Conservation (phyloP, 2,888 invertebrate species). For the Priocnemis perturbator region DNA sequence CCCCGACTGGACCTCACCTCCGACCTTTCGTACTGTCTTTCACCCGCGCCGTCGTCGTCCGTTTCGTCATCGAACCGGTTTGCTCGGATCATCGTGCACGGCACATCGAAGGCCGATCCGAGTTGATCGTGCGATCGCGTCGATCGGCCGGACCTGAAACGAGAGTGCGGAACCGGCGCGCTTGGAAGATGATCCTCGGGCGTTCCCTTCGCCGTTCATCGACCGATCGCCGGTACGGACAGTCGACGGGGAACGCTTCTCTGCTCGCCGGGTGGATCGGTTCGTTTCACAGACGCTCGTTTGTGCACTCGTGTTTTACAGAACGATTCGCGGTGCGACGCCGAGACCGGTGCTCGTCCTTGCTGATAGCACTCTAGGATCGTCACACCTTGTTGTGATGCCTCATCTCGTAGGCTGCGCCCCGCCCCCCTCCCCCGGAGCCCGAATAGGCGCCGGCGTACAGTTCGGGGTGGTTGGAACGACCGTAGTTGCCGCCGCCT, state of each 20-base stretch:
- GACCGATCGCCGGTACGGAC: too few species aligned
- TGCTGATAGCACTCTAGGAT: slow-evolving; percentile 52
- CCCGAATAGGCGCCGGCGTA: slow-evolving; percentile 85
- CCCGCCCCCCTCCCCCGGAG: slow-evolving; percentile 68
- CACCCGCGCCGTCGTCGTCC: too few species aligned
- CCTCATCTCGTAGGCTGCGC: slow-evolving; percentile 85
- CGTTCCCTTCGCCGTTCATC: too few species aligned
- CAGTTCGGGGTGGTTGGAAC: slow-evolving; percentile 78
- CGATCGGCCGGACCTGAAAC: too few species aligned
- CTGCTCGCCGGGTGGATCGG: slow-evolving; percentile 34
- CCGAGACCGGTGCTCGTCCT: slow-evolving; percentile 43
- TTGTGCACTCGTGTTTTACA: slow-evolving; percentile 41
- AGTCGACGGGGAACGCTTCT: not conserved
- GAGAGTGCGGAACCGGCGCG: too few species aligned
- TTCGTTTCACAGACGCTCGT: slow-evolving; percentile 47
- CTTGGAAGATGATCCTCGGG: too few species aligned
- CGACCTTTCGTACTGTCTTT: too few species aligned
- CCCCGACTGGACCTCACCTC: too few species aligned
- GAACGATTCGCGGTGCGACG: slow-evolving; percentile 57
- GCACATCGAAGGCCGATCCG: too few species aligned
- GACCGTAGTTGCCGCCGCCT: slow-evolving; percentile 75
- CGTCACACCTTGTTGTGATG: slow-evolving; percentile 83
- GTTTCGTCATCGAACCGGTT: too few species aligned
- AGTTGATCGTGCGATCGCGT: too few species aligned
- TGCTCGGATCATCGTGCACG: too few species aligned